Percentiles rank a stretch among this genome's conserved stretches.
phyloP scores from a whole-genome alignment of 1,140 invertebrate genomes.

The Lepidotrigona ventralis region DNA sequence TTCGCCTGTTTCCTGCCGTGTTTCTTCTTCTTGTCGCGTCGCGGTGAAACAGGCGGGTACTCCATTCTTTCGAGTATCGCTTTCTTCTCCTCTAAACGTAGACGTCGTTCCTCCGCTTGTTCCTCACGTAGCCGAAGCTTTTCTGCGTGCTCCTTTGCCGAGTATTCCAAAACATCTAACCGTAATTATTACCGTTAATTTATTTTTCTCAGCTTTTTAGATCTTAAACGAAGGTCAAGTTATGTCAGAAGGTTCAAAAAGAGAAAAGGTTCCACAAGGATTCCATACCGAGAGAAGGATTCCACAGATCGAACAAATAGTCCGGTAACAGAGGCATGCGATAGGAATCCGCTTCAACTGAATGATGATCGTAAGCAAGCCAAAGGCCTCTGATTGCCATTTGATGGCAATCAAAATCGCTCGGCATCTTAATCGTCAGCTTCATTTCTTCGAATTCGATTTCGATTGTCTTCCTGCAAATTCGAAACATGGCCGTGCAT shows the following conservation, averaged over 20 bases:
- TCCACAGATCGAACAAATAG: conserved; percentile 39
- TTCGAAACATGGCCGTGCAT: neutral
- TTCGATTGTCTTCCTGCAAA: conserved; percentile 78
- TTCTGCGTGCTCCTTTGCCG: conserved; percentile 54
- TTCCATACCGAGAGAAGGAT: neutral
- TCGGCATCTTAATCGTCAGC: conserved; percentile 81
- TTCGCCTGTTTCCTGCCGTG: conserved; percentile 23
- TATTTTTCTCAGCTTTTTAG: no score
- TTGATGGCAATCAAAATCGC: conserved; percentile 79
- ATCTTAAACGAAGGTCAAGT: no score
- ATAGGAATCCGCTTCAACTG: conserved; percentile 75
- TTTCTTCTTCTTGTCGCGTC: conserved; percentile 24
- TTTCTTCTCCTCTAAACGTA: conserved; percentile 70
- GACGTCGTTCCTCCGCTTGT: conserved; percentile 64
- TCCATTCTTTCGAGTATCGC: conserved; percentile 61
- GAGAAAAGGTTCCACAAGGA: no score
- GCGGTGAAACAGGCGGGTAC: conserved; percentile 58
- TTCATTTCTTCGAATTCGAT: conserved; percentile 82
- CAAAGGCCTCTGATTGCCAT: conserved; percentile 82
- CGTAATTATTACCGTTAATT: no score
- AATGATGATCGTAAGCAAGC: conserved; percentile 83
- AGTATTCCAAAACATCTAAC: conserved; percentile 66
- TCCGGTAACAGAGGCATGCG: conserved; percentile 65
- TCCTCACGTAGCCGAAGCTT: conserved; percentile 64
- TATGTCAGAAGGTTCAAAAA: no score